A percentile compares a stretch with the other conserved stretches of the same genome.
Conservation (phyloP, 1,140 invertebrate species). For the Hyposmocoma kahamanoa region DNA sequence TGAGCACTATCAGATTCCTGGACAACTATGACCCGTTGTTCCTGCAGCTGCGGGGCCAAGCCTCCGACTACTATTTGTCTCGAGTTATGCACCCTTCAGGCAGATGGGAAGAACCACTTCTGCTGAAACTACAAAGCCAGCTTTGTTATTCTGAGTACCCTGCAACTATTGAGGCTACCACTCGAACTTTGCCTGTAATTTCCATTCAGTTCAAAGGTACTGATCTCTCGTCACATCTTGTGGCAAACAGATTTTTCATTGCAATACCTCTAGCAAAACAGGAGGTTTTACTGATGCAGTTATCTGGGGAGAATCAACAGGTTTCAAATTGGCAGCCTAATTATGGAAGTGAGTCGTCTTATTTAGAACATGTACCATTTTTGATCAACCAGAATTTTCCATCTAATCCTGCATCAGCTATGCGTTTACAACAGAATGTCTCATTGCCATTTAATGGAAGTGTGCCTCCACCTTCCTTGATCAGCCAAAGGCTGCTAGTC, state of each 20-base stretch:
- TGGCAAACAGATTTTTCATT: slow-evolving; percentile 44
- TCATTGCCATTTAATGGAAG: slow-evolving; percentile 45
- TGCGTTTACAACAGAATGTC: slow-evolving; percentile 54
- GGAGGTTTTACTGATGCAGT: slow-evolving; percentile 42
- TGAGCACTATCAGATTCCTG: slow-evolving; percentile 74
- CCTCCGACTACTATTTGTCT: slow-evolving; percentile 75
- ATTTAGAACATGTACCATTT: slow-evolving; percentile 60
- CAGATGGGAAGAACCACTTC: slow-evolving; percentile 66
- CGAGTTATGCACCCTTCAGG: slow-evolving; percentile 63
- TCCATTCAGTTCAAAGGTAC: slow-evolving; percentile 59
- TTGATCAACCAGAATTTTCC: slow-evolving; percentile 60
- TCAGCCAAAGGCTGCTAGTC: slow-evolving; percentile 41
- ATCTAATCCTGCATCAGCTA: slow-evolving; percentile 54
- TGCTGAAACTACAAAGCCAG: slow-evolving; percentile 65
- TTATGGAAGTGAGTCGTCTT: slow-evolving; percentile 34
- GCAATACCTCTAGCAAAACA: slow-evolving; percentile 44
- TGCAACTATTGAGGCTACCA: slow-evolving; percentile 47
- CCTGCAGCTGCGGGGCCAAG: slow-evolving; percentile 70
- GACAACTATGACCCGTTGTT: slow-evolving; percentile 70
- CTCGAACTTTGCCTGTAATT: slow-evolving; percentile 52
- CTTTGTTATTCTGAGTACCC: slow-evolving; percentile 72
- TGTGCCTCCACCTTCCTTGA: slow-evolving; percentile 29
- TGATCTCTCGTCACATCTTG: slow-evolving; percentile 61
- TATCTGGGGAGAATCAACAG: slow-evolving; percentile 36
- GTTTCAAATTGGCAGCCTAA: slow-evolving; percentile 38